Evolutionary conservation across 2,888 invertebrate species (phyloP).

Genomic region (Drosophila anceps): DNA sequence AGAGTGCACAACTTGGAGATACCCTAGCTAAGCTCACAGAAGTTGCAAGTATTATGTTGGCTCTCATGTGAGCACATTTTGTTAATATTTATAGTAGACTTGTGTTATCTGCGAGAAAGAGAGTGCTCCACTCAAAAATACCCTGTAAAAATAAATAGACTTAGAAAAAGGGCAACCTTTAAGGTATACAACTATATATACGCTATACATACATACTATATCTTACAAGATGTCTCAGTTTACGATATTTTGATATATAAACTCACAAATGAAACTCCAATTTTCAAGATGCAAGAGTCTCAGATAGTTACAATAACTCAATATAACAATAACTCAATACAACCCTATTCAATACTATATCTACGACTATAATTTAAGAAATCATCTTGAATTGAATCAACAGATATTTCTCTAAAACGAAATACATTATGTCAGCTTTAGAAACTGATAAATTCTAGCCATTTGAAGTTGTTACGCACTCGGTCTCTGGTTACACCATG

Average conservation of each 20-base stretch:
- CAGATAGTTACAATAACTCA: too few species aligned
- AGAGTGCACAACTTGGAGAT: neutral
- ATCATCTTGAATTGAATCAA: too few species aligned
- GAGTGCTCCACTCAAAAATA: neutral
- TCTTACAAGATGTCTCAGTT: too few species aligned
- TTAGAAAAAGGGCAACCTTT: too few species aligned
- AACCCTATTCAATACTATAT: neutral
- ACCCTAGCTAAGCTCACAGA: neutral
- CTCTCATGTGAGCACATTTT: accelerated
- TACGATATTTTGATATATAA: too few species aligned
- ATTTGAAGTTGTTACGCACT: conserved; percentile 1
- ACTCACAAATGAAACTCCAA: too few species aligned
- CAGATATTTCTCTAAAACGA: neutral
- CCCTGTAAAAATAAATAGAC: neutral
- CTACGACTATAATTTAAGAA: neutral
- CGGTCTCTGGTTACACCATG: conserved; percentile 9
- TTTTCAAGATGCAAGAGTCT: too few species aligned
- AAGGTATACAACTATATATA: too few species aligned
- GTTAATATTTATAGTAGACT: neutral
- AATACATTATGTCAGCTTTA: neutral
- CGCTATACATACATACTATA: too few species aligned
- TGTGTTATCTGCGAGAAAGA: neutral
- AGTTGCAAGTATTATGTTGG: neutral
- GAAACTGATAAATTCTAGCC: neutral
- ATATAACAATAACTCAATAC: too few species aligned